These are phyloP conservation scores for Sturnira hondurensis DNA, from an alignment of 2,113 vertebrate genomes.

Conservation along the genomic window DNA sequence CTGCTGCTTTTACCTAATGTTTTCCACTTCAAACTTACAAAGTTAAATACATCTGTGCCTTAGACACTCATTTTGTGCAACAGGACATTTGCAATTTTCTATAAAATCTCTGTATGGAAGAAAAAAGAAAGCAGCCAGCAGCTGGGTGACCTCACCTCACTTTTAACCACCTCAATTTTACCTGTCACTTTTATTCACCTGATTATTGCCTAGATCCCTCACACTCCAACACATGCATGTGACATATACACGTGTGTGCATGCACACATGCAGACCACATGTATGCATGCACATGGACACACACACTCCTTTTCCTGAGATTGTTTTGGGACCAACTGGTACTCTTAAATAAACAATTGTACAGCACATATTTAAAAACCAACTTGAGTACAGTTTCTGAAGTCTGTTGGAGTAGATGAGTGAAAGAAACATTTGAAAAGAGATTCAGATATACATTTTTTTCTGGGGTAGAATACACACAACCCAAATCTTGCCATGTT, in stretches of 20 bases:
- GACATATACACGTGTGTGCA: not conserved
- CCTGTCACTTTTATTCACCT: not conserved
- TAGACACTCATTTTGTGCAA: not conserved
- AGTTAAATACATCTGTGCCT: not conserved
- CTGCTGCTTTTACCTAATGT: not conserved
- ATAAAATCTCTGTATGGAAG: not conserved
- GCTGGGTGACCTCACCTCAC: not conserved
- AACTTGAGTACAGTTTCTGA: not conserved
- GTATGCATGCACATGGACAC: not conserved
- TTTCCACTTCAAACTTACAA: not conserved
- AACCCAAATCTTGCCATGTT: not conserved
- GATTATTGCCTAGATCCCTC: not conserved
- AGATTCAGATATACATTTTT: not conserved
- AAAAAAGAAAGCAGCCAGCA: not conserved
- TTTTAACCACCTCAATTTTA: not conserved
- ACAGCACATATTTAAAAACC: not conserved
- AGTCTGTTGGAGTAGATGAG: not conserved
- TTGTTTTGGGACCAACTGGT: not conserved
- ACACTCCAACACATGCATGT: too few relatives aligned
- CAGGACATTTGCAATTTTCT: not conserved
- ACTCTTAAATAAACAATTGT: not conserved
- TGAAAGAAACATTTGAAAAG: not conserved
- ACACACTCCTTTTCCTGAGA: not conserved
- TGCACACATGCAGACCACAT: not conserved
- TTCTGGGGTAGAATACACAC: not conserved